Conservation (phyloP, 2,888 invertebrate genomes). For the Scrobipalpa atriplicella region DNA sequence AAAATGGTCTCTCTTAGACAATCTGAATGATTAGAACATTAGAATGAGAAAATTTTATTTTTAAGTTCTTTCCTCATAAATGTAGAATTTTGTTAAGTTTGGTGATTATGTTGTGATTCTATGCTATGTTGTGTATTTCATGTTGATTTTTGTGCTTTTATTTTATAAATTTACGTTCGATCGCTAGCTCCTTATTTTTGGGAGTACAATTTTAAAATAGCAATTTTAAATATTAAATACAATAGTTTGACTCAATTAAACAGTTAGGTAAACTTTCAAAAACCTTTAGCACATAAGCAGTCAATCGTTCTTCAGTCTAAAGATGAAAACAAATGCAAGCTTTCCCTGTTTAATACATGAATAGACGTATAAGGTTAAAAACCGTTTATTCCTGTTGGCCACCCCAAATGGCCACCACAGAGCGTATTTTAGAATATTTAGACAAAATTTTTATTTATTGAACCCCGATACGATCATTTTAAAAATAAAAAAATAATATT, state of each 20-base stretch:
- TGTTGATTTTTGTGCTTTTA: conserved; percentile 50
- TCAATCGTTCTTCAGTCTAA: conserved; percentile 64
- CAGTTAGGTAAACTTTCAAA: conserved; percentile 50
- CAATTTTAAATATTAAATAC: background rate
- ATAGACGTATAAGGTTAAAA: background rate
- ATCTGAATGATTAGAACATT: no score
- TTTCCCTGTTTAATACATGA: conserved; percentile 49
- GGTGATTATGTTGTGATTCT: conserved; percentile 76
- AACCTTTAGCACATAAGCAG: conserved; percentile 71
- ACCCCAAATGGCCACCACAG: no score
- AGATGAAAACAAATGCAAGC: conserved; percentile 64
- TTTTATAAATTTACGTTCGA: conserved; percentile 46
- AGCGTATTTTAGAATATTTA: no score
- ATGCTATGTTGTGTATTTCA: conserved; percentile 62
- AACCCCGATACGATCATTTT: no score
- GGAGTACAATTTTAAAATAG: background rate
- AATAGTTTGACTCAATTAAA: conserved; percentile 2
- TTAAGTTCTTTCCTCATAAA: conserved; percentile 33
- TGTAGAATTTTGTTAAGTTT: conserved; percentile 61
- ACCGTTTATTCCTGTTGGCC: no score
- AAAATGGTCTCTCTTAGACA: no score
- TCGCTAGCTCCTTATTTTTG: conserved; percentile 58
- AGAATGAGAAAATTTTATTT: background rate
- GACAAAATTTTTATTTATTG: no score
- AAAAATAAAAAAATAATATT: no score